Base-by-base conservation (phyloP, 2,797 vertebrate genomes). In the Lacerta viridis region DNA sequence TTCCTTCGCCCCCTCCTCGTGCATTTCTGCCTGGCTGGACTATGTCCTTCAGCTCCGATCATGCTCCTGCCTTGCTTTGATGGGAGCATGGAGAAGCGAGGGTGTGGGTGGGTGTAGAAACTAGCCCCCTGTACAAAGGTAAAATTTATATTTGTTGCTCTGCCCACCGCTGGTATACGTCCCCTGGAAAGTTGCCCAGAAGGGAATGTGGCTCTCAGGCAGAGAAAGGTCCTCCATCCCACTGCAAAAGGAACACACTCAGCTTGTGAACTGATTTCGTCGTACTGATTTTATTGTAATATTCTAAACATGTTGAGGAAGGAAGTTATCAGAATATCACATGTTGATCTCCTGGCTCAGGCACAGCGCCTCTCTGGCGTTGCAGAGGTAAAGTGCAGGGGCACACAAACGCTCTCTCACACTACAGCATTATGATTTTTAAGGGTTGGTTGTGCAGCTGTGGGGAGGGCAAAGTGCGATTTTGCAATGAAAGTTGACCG, bases 361-460 rank as follows among this genome's bases (percentile, higher is more conserved):
- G 33, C 3, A 11, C 50, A 80, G 17, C 7, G 1, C 27, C 80
- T 88, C 79, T 89, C 66, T 76, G 36, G 36, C 69, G 27, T 78
- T 59, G 76, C 46, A 83, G 66, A 71, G 29, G 33, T 33, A 36
- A 64, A 90, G n/a, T 78, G 46, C 36, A 78, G 18, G n/a, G 46
- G 43, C n/a, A 25, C 1, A 41, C 1, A 61, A 59, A 66, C n/a
- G 84, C 61, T 33, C 61, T 33, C 61, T 64, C 61, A 86, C 36
- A 89, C n/a, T 59, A 20, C 87, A 86, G 66, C 74, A 87, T 87
- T 68, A 36, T 82, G 84, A 80, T 78, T 90, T 83, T 77, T 27
- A 85, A 75, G 87, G 83, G 41, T 84, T 92, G 81, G 25, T 41
- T 82, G 8, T 41, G 36, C 13, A 20, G n/a, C n/a, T 77, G 75